Evolutionary conservation across 2,888 invertebrate species (phyloP), one percentile per base, ranked within the genome.

Genomic region (Gerris lacustris): DNA sequence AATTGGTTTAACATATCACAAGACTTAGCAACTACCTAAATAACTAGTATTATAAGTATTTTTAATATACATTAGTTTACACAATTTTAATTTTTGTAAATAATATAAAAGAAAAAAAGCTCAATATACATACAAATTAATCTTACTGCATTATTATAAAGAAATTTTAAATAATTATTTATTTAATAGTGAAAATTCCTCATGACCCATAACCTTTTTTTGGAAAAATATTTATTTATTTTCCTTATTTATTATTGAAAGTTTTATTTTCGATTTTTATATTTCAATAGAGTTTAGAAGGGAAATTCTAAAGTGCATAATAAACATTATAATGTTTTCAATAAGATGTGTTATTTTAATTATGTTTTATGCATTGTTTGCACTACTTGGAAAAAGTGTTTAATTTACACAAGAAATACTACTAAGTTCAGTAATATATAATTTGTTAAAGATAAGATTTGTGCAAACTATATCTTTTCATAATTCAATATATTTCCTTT

Each of bases 391-490:
- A 31, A 31, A 31, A 31, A 31, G 31, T 31, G 31, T 31, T 31
- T 31, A 31, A 31, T 31, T 31, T 31, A 31, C 31, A 31, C 31
- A 31, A 31, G 31, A 31, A 31, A 31, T 31, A 31, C 31, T 55
- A 55, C 55, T 55, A 55, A 55, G 55, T 55, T 11, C 15, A 55
- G 55, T 31, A 31, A 31, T 55, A 9, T 15, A 55, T 55, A 55
- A 64, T 64, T 47, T 44, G n/a, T 62, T 62, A 18, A 44, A 62
- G 31, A 68, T 62, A 63, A 69, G n/a, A n/a, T 69, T 44, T 45
- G 69, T 63, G 69, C 6, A 45, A 69, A 69, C 63, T 69, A 64
- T 63, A 69, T 18, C 43, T 63, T 64, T 70, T 43, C 45, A 45
- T 63, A 63, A 15, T 67, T 66, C 44, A n/a, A 63, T 63, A 63